Conservation (phyloP, 2,888 invertebrate species). For the Ariolimax columbianus region DNA sequence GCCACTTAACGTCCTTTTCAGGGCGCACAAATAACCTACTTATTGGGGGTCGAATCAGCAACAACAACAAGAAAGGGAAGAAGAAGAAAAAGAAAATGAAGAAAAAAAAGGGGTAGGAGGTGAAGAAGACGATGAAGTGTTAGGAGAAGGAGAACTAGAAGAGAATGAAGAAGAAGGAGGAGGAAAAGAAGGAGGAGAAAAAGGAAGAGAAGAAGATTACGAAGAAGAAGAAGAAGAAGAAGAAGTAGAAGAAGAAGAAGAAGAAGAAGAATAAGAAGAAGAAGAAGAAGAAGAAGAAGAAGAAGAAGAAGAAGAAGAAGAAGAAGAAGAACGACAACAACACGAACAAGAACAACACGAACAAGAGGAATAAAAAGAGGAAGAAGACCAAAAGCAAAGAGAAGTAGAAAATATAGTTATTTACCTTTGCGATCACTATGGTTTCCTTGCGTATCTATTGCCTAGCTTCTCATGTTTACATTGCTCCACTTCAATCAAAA, state of each 20-base stretch:
- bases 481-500: no score
- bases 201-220: slow-evolving; percentile 3
- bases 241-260: neutral
- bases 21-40: no score
- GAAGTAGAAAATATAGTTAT: no score
- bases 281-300: neutral
- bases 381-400: neutral
- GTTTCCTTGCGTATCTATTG: no score
- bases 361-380: neutral
- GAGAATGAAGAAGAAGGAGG: neutral
- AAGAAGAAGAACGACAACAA: neutral
- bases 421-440: no score
- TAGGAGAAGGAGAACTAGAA: neutral
- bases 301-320: no score
- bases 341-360: neutral
- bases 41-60: no score
- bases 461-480: no score
- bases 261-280: neutral
- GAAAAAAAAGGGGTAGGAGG: neutral
- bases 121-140: neutral
- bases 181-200: neutral
- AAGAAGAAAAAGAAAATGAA: neutral
- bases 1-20: no score
- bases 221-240: neutral
- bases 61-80: neutral